Evolutionary conservation across 2,797 vertebrate genomes (phyloP), one percentile per base, ranked within the genome.

Genomic region (Anguilla marmorata): DNA sequence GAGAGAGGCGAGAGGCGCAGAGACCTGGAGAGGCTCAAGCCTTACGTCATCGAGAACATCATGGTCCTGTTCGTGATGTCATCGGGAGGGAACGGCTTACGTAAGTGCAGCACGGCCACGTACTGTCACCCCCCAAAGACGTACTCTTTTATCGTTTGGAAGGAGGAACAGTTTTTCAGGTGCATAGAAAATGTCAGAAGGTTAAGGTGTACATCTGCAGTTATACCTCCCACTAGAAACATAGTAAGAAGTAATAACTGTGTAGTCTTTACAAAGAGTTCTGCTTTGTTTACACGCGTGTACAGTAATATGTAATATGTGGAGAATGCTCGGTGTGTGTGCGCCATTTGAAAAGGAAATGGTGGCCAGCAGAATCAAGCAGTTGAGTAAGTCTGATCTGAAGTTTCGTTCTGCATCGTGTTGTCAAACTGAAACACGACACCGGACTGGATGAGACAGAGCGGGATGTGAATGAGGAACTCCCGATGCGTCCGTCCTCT

Each of bases 31-130:
- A 98, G 98, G 92, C 97, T 97, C 92, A 97, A 98, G 93, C 97
- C 97, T 86, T 98, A 98, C 86, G 94, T 99, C 93, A 94, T 98
- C 91, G 98, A 99, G 95, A 98, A 98, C 94, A 97, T 99, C 91
- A 94, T 97, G 95, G 95, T 99, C 93, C 95, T 98, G 92, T 96
- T 98, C 91, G 95, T 98, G 92, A 94, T 96, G 91, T 93, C 96
- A 85, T 92, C 96, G 87, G 94, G 94, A 90, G 94, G 91, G 89
- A 95, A 94, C 91, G 90, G 90, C 90, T 93, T 93, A 52, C 95
- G 96, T 97, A 94, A 94, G 95, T 89, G 30, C 56, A 27, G 50
- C 1, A 8, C 19, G 24, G 8, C 72, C 24, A 0, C 30, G n/a
- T 37, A 27, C 63, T 27, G 24, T 14, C 21, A 9, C 24, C 63